Conservation (phyloP, 92 coral and sea anemone genomes). For the Umimayanthus chanpuru region DNA sequence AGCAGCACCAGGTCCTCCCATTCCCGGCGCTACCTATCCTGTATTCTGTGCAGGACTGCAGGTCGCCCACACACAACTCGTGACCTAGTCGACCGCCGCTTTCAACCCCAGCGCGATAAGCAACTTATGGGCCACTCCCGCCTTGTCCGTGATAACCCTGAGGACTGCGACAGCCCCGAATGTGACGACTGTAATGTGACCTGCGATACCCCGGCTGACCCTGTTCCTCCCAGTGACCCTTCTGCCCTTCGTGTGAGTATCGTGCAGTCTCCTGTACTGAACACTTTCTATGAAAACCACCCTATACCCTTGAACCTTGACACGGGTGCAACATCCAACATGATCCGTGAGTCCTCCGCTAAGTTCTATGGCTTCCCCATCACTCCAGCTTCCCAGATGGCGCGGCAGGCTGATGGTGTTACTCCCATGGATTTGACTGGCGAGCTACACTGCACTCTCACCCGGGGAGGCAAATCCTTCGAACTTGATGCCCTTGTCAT, state of each 20-base stretch:
- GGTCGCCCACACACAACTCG: conserved; percentile 40
- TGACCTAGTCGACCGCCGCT: conserved; percentile 24
- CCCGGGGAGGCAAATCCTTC: conserved; percentile 41
- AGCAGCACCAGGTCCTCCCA: neutral
- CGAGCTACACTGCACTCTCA: conserved; percentile 54
- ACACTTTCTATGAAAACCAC: no score
- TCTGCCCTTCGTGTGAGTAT: conserved; percentile 26
- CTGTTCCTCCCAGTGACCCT: conserved; percentile 4
- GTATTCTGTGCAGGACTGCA: conserved; percentile 54
- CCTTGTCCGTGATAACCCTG: conserved; percentile 1
- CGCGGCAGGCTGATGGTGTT: conserved; percentile 61
- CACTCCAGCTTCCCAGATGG: conserved; percentile 63
- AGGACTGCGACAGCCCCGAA: neutral
- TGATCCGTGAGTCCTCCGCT: conserved; percentile 44
- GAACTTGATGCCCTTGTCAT: conserved; percentile 51
- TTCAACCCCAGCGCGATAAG: conserved; percentile 25
- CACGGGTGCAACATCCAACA: conserved; percentile 56
- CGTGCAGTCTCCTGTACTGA: conserved; percentile 42
- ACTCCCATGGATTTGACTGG: conserved; percentile 64
- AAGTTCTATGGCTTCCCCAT: conserved; percentile 53
- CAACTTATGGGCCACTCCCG: conserved; percentile 18
- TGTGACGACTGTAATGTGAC: neutral
- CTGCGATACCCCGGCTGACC: conserved; percentile 1
- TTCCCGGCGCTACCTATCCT: conserved; percentile 10
- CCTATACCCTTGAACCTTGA: conserved; percentile 55